Conservation (phyloP, 2,797 vertebrate species). For the Tokudaia tokunoshimensis region DNA sequence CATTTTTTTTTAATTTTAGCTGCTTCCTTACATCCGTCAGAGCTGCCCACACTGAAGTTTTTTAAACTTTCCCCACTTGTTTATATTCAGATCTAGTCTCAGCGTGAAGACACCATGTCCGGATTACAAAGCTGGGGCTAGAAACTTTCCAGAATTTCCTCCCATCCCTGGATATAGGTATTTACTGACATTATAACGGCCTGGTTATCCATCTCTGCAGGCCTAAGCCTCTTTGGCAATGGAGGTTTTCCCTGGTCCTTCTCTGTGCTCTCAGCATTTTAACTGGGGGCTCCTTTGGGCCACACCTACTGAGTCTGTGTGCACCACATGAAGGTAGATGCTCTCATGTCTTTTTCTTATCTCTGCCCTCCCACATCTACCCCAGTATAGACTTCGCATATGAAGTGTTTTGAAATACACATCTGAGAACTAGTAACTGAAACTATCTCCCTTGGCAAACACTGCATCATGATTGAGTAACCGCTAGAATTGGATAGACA, state of each 20-base stretch:
- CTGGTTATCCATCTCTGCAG: background rate
- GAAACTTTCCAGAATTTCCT: background rate
- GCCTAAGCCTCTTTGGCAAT: background rate
- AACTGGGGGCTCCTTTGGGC: background rate
- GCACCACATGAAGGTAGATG: background rate
- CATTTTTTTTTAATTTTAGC: background rate
- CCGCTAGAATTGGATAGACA: background rate
- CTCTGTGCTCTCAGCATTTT: too few relatives aligned
- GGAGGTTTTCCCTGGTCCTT: background rate
- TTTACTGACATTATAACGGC: background rate
- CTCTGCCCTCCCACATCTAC: background rate
- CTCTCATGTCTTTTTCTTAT: background rate
- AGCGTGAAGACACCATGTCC: too few relatives aligned
- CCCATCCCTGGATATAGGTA: accelerated
- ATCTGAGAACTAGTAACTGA: background rate
- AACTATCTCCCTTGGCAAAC: background rate
- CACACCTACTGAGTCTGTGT: background rate
- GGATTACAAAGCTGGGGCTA: background rate
- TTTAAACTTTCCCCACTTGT: background rate
- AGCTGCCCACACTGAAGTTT: background rate
- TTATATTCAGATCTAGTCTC: background rate
- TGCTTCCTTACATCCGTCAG: background rate
- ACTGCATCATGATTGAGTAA: accelerated
- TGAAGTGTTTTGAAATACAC: background rate
- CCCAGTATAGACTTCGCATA: background rate